Base-by-base conservation (phyloP, 2,888 invertebrate species). In the Lamellibrachia columna region DNA sequence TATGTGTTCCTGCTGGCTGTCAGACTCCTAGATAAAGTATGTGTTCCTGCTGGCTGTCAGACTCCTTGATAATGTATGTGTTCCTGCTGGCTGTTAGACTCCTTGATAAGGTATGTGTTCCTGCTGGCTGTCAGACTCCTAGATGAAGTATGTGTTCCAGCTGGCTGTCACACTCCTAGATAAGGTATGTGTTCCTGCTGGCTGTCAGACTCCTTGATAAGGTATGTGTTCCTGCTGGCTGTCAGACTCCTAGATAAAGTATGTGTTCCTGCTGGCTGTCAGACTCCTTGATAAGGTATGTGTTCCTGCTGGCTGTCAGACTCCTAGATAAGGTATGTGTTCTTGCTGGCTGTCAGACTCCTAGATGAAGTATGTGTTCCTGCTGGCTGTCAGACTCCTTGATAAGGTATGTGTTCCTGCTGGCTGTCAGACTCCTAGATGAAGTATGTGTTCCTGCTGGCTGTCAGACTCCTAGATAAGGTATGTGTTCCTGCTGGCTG, bases 181-280 rank as follows among this genome's bases (percentile, higher is more conserved):
- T 40, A 1, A 40, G 40, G 40, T 40, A 40, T 40, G 40, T n/a
- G 97, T 99, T 99, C 97, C 97, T 99, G 92, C 97, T 99, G 94
- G 99, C 99, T 3, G 97, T 99, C 94, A 97, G 99, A 90, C 97
- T 99, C 92, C 97, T 99, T 93, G 98, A 98, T 75, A 98, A 99
- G 94, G 98, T 99, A 92, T n/a, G 75, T 7, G 75, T 11, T 55
- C 9, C 3, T 55, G 7, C 55, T 55, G 9, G 8, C 52, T 11
- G 40, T 40, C 40, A 40, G 40, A 40, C 40, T 1, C 40, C 40
- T 40, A 0, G 40, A 40, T 40, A 40, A 40, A 0, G 40, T 99
- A 99, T 96, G 99, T 99, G 97, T 99, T 99, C 97, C 97, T 99
- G 92, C 97, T 99, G 94, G 99, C 99, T 4, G 97, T 99, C 94